Evolutionary conservation across 1,140 invertebrate genomes (phyloP).

Genomic region (Ooceraea biroi): DNA sequence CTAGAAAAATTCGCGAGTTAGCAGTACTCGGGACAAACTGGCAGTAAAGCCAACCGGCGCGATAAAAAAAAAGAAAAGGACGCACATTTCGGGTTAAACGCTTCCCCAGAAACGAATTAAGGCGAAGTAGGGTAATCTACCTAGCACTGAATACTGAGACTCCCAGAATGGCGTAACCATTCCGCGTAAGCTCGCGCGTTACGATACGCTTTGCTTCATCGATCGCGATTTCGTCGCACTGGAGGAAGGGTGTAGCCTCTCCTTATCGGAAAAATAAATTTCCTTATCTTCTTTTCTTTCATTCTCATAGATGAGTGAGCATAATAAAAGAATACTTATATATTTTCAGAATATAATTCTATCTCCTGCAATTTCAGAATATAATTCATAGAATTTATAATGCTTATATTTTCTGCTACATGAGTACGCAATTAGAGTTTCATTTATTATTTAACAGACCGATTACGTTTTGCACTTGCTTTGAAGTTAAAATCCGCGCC

Average conservation of each 20-base stretch:
- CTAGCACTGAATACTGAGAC: conserved; percentile 57
- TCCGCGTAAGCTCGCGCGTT: conserved; percentile 47
- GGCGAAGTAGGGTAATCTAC: conserved; percentile 49
- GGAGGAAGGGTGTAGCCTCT: background rate
- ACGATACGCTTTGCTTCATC: conserved; percentile 50
- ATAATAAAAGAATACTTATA: background rate
- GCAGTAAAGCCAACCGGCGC: conserved; percentile 30
- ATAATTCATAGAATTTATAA: conserved; percentile 15
- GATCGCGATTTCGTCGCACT: conserved; percentile 51
- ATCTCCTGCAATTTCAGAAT: background rate
- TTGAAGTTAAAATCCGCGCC: background rate
- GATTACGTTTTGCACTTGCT: background rate
- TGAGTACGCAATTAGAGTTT: conserved; percentile 16
- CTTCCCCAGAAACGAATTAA: conserved; percentile 50
- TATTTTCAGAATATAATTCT: background rate
- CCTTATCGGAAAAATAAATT: conserved; percentile 36
- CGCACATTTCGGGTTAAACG: conserved; percentile 55
- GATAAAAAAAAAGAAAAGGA: conserved; percentile 35
- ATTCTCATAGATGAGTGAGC: background rate
- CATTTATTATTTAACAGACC: conserved; percentile 21
- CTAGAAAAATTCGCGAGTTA: conserved; percentile 37
- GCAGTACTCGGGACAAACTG: background rate
- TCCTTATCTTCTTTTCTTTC: background rate
- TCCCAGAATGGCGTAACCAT: conserved; percentile 45
- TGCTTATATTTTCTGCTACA: background rate